These are phyloP conservation scores for Gasteruption jaculator DNA, from an alignment of 2,888 invertebrate species.

Conservation along the genomic window DNA sequence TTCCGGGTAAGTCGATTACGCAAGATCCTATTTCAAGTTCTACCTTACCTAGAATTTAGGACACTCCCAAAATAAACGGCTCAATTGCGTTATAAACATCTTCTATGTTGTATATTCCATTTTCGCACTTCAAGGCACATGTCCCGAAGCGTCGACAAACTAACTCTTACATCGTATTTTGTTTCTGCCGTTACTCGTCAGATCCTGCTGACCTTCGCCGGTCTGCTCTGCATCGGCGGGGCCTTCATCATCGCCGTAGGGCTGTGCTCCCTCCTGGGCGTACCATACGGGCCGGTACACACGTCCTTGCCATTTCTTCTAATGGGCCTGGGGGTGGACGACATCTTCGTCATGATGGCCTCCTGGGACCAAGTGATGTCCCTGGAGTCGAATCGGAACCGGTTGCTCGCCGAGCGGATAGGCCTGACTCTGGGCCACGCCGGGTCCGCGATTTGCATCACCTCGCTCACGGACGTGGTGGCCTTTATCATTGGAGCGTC, in stretches of 20 bases:
- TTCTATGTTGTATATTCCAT: too few species aligned
- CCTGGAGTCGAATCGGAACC: conserved; percentile 53
- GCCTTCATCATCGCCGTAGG: conserved; percentile 70
- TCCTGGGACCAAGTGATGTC: conserved; percentile 67
- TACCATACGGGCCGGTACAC: conserved; percentile 78
- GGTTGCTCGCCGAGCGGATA: conserved; percentile 62
- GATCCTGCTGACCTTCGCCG: conserved; percentile 65
- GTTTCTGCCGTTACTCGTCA: too few species aligned
- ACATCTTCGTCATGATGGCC: conserved; percentile 81
- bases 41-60: too few species aligned
- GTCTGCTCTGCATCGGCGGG: conserved; percentile 68
- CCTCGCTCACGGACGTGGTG: conserved; percentile 76
- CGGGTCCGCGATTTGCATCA: conserved; percentile 79
- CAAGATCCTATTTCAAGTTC: too few species aligned
- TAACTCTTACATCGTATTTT: too few species aligned
- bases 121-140: too few species aligned
- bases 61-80: too few species aligned
- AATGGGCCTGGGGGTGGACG: conserved; percentile 78
- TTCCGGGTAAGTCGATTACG: conserved; percentile 62
- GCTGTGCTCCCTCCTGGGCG: conserved; percentile 66
- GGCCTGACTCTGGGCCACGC: conserved; percentile 73
- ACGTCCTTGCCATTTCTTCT: conserved; percentile 76
- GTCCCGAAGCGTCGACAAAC: too few species aligned
- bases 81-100: too few species aligned
- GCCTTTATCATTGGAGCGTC: conserved; percentile 76